Base-by-base conservation (phyloP, 2,113 vertebrate species). In the Terrapene triunguis region DNA sequence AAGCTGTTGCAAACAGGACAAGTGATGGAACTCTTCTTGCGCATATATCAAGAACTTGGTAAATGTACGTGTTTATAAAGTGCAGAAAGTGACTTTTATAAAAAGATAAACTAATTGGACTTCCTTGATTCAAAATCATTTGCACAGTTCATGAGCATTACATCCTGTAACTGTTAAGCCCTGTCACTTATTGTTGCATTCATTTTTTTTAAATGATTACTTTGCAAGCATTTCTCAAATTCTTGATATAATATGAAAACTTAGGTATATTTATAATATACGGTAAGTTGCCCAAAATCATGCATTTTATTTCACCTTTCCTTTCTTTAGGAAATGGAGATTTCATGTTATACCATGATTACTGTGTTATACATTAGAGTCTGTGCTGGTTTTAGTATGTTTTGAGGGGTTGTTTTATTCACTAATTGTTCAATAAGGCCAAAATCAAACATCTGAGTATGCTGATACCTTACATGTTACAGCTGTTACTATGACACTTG, bases 1-100 rank as follows among this genome's bases (percentile, higher is more conserved):
- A 98, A 98, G 98, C 98, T 98, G 98, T 98, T 98, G 98, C 98
- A 98, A 98, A 98, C 98, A 98, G 98, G 98, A 98, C 97, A 98
- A 96, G 98, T 98, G 98, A 96, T 51, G 98, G 98, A 98, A 97
- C 98, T 97, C 96, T 95, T 92, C 98, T 97, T 94, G 97, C 97
- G 91, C 96, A 98, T 93, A 94, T 78, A 88, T 98, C 98, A 97
- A 98, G 98, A 97, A 92, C 98, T 97, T 98, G 98, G 87, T 93
- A 97, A 94, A 95, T 74, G 98, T 95, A 87, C 96, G 84, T 47
- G 6, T 32, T 94, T 96, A 89, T 84, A 72, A 88, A 96, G 89
- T 92, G 92, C 94, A 94, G 92, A 72, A 80, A 78, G 76, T 59
- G 72, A 19, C 53, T 6, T 80, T 72, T 84, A 69, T 55, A 93